Conservation (phyloP, 2,797 vertebrate genomes). For the Chrosomus eos region DNA sequence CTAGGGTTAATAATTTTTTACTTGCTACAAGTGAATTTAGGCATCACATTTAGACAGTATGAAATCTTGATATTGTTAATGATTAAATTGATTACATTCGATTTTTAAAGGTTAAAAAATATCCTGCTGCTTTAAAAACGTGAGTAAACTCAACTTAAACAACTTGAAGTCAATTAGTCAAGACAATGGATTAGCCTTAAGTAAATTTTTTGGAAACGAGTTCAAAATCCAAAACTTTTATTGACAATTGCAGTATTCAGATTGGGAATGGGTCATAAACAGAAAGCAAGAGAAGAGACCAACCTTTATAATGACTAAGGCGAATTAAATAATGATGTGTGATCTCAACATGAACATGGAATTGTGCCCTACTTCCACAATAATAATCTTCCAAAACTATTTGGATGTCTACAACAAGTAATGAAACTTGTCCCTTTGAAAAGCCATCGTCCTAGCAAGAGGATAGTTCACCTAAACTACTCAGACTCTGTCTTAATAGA, state of each 20-base stretch:
- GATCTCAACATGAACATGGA: conserved; percentile 27
- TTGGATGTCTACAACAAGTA: conserved; percentile 9
- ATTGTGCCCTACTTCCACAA: conserved; percentile 10
- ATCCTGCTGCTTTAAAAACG: background rate
- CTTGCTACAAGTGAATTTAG: background rate
- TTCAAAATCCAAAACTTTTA: background rate
- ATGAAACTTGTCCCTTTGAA: conserved; percentile 2
- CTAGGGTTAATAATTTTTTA: too few relatives aligned
- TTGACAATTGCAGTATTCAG: background rate
- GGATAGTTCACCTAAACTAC: background rate
- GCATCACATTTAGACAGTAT: background rate
- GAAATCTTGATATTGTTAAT: background rate
- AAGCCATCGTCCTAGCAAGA: background rate
- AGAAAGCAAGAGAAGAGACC: background rate
- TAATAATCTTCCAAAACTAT: conserved; percentile 4
- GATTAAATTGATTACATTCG: background rate
- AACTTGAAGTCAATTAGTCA: background rate
- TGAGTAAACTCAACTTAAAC: background rate
- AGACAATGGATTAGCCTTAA: background rate
- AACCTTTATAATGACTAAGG: background rate
- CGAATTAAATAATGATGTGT: conserved; percentile 38
- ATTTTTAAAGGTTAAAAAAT: background rate
- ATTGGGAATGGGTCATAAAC: background rate
- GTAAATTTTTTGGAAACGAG: background rate
- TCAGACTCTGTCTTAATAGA: background rate